Conservation (phyloP, 1,140 invertebrate species). For the Teleogryllus occipitalis region DNA sequence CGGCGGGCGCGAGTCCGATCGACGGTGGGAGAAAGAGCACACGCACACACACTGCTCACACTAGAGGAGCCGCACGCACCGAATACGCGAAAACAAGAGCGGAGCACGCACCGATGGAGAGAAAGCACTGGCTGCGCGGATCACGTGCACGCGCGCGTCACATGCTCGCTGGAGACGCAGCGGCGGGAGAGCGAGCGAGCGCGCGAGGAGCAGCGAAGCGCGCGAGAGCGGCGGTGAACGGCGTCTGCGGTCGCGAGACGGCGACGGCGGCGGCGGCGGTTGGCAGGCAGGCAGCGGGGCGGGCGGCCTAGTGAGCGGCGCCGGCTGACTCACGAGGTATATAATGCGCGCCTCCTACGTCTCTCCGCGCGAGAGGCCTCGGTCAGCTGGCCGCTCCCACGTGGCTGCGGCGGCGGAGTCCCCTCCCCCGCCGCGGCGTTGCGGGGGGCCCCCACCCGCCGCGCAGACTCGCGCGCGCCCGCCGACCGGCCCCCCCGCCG, state of each 20-base stretch:
- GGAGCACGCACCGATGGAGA: background rate
- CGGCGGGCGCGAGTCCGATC: background rate
- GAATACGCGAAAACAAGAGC: no score
- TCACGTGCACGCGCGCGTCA: background rate
- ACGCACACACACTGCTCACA: background rate
- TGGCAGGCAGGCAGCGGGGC: no score
- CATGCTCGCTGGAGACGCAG: background rate
- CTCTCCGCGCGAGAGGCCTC: background rate
- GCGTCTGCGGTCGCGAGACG: background rate
- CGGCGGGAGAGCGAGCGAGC: background rate
- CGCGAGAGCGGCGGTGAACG: no score
- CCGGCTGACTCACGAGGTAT: background rate
- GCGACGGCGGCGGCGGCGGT: no score
- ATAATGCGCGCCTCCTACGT: background rate
- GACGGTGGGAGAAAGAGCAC: background rate
- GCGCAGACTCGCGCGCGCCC: no score
- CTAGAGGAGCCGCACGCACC: background rate
- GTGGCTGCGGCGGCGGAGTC: background rate
- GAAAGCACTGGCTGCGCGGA: background rate
- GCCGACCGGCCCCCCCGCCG: no score
- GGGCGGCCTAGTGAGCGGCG: background rate
- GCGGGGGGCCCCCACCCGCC: no score
- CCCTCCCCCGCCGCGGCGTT: background rate
- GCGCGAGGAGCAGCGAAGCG: no score
- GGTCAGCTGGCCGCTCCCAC: background rate